Evolutionary conservation across 2,113 vertebrate species (phyloP).

Genomic region (Trichechus manatus): DNA sequence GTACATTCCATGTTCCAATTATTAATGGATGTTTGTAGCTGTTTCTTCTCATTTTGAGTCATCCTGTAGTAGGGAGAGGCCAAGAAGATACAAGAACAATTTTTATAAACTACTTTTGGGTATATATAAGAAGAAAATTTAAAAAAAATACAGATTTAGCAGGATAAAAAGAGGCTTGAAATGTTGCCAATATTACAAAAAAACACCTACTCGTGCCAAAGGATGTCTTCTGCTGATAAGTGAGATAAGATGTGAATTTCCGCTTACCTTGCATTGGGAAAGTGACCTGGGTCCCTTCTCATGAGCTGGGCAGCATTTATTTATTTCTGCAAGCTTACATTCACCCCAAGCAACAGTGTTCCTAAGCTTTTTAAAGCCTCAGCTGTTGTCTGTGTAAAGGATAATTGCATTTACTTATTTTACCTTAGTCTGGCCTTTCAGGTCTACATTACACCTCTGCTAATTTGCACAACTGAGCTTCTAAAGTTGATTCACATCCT

Average conservation of each 20-base stretch:
- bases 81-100: neutral
- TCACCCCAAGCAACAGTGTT: neutral
- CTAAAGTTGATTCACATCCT: neutral
- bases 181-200: neutral
- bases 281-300: neutral
- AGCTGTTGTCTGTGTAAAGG: neutral
- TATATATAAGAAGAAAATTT: neutral
- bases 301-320: neutral
- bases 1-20: no score
- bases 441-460: neutral
- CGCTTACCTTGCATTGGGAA: neutral
- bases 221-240: neutral
- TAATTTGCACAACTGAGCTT: neutral
- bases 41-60: no score
- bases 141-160: neutral
- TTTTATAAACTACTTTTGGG: neutral
- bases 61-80: neutral
- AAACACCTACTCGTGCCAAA: neutral
- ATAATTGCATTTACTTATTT: neutral
- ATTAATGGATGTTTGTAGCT: no score
- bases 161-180: neutral
- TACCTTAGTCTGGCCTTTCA: neutral
- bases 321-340: neutral
- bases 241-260: neutral
- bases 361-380: neutral